Evolutionary conservation across 1,140 invertebrate genomes (phyloP).

Genomic region (Calosoma granatense): DNA sequence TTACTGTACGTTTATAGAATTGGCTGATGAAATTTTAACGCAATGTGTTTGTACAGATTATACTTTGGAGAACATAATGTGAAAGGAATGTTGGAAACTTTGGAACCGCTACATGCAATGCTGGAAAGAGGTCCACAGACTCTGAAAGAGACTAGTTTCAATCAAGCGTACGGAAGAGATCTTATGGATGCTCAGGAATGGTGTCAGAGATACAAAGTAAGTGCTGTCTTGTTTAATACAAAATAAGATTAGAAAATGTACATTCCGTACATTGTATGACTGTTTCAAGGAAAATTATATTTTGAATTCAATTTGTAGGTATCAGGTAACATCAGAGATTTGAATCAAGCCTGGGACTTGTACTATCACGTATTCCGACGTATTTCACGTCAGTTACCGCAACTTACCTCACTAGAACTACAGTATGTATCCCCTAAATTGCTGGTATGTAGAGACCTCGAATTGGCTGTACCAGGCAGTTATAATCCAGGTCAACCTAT

Average conservation of each 20-base stretch:
- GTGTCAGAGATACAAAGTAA: conserved; percentile 83
- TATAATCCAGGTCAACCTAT: conserved; percentile 83
- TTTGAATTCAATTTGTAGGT: conserved; percentile 36
- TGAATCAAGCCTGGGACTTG: conserved; percentile 97
- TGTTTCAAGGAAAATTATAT: conserved; percentile 3
- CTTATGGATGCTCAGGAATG: conserved; percentile 88
- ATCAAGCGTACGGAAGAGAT: conserved; percentile 90
- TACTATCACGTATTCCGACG: conserved; percentile 97
- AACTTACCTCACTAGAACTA: conserved; percentile 78
- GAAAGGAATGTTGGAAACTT: conserved; percentile 88
- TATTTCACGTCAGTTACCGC: conserved; percentile 88
- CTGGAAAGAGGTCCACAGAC: conserved; percentile 90
- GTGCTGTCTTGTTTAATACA: conserved; percentile 27
- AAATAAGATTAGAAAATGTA: too few relatives aligned
- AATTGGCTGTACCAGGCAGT: conserved; percentile 90
- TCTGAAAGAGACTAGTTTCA: conserved; percentile 94
- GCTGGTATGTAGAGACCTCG: conserved; percentile 77
- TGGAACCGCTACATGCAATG: conserved; percentile 92
- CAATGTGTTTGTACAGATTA: conserved; percentile 36
- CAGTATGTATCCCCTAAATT: conserved; percentile 94
- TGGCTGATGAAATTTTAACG: neutral
- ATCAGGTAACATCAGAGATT: conserved; percentile 75
- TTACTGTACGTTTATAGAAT: neutral
- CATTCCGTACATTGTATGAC: too few relatives aligned
- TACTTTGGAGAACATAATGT: conserved; percentile 95